These are phyloP conservation scores for Trachelus iudaicus DNA, from an alignment of 2,888 invertebrate genomes.

Conservation along the genomic window DNA sequence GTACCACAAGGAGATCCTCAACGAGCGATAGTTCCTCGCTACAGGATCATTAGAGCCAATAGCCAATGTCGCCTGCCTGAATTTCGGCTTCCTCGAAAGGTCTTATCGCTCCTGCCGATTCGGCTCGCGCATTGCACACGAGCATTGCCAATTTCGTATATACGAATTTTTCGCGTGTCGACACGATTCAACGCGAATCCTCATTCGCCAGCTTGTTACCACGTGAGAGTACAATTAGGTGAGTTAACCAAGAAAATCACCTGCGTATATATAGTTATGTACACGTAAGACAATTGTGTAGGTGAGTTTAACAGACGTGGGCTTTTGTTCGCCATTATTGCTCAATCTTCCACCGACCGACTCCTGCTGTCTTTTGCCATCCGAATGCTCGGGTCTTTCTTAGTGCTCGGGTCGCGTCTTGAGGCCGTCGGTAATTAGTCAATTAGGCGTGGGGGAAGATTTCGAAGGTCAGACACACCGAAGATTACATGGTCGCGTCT, in stretches of 20 bases:
- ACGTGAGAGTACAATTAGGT: not conserved
- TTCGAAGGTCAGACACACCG: not conserved
- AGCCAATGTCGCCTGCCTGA: no score
- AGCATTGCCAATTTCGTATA: not conserved
- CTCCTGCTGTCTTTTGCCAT: not conserved
- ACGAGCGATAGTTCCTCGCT: not conserved
- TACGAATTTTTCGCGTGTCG: not conserved
- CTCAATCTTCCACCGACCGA: not conserved
- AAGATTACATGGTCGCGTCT: not conserved
- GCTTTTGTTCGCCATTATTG: not conserved
- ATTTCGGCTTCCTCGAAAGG: no score
- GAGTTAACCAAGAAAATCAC: not conserved
- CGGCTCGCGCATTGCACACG: accelerated
- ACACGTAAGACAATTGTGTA: not conserved
- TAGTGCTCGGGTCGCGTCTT: not conserved
- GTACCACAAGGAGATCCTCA: not conserved
- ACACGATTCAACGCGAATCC: not conserved
- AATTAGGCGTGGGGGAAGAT: not conserved
- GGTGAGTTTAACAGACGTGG: not conserved
- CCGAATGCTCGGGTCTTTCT: not conserved
- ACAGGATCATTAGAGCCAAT: no score
- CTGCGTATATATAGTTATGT: not conserved
- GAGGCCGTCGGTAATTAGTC: not conserved
- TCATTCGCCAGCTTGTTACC: not conserved
- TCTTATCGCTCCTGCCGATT: not conserved